phyloP scores from a whole-genome alignment of 2,888 invertebrate genomes.

The Cybosia mesomella region DNA sequence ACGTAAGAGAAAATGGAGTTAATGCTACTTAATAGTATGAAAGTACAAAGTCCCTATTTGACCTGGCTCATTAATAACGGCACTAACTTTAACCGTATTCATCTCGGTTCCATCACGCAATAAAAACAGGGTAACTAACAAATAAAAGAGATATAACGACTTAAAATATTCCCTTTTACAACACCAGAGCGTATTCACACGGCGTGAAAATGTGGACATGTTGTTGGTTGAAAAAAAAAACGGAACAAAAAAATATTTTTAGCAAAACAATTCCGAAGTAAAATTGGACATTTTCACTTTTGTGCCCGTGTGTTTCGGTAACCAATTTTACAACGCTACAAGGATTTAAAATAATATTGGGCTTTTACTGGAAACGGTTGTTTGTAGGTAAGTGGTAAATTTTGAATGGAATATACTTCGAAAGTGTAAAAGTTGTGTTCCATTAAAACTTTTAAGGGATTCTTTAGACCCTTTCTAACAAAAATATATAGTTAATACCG shows the following conservation, averaged over 20 bases:
- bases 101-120: neutral
- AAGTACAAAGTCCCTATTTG: neutral
- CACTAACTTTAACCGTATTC: neutral
- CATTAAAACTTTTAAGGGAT: constrained; percentile 2
- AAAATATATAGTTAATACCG: no score
- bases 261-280: constrained; percentile 57
- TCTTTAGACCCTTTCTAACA: constrained; percentile 2
- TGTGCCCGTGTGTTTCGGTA: constrained; percentile 51
- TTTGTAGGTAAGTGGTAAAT: constrained; percentile 20
- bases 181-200: constrained; percentile 53
- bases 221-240: constrained; percentile 40
- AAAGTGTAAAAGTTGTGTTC: neutral
- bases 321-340: constrained; percentile 43
- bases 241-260: constrained; percentile 45
- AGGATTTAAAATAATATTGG: constrained; percentile 52
- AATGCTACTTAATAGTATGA: no score
- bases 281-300: constrained; percentile 60
- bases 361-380: constrained; percentile 39
- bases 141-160: constrained; percentile 33
- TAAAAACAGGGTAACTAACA: constrained; percentile 21
- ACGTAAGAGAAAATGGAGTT: no score
- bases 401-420: constrained; percentile 2
- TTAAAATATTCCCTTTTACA: constrained; percentile 48
- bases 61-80: neutral
- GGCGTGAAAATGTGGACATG: constrained; percentile 58